Conservation (phyloP, 2,113 vertebrate genomes). For the Lipophrys pholis region DNA sequence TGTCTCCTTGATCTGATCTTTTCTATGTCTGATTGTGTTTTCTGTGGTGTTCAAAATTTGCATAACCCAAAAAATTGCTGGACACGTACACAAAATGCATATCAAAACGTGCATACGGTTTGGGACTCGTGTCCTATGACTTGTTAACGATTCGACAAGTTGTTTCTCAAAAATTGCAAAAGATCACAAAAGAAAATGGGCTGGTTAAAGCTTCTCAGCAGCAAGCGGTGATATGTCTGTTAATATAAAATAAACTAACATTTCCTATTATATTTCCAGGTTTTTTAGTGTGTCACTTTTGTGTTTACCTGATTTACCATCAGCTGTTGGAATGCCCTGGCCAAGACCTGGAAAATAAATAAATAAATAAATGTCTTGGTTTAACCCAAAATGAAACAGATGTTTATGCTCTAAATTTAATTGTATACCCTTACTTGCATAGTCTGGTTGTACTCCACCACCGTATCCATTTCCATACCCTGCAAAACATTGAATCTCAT, state of each 20-base stretch:
- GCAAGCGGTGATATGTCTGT: no score
- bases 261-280: no score
- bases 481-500: conserved; percentile 26
- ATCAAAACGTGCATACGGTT: no score
- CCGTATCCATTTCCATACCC: conserved; percentile 60
- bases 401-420: background rate
- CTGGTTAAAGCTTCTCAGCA: no score
- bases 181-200: no score
- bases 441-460: conserved; percentile 63
- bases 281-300: rapidly evolving
- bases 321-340: conserved; percentile 34
- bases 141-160: no score
- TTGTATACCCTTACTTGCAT: conserved; percentile 53
- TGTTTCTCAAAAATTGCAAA: no score
- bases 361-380: background rate
- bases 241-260: no score
- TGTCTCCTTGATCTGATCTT: background rate
- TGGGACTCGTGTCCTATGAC: no score
- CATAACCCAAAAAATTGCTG: no score
- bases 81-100: no score
- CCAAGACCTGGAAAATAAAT: conserved; percentile 41
- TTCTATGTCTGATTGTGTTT: background rate
- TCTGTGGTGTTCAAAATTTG: no score
- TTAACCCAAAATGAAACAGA: background rate
- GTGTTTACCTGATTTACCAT: conserved; percentile 63